These are phyloP conservation scores for Tringa solitaria DNA, from an alignment of 2,113 vertebrate genomes.

Conservation along the genomic window DNA sequence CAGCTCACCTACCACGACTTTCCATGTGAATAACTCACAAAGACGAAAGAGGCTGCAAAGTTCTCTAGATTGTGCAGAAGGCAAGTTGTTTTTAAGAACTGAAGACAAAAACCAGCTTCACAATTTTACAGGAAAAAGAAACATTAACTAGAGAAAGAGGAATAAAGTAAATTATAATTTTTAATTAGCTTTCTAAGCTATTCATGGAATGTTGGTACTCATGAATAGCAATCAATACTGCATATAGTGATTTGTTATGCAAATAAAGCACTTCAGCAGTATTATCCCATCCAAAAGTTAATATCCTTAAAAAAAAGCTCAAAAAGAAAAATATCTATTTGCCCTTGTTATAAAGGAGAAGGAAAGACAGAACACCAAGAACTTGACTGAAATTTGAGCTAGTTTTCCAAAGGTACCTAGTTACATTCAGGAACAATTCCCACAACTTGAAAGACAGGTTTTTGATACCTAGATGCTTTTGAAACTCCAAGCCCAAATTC, in stretches of 20 bases:
- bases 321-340: not conserved
- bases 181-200: slow-evolving; percentile 56
- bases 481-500: not conserved
- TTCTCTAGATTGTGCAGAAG: not conserved
- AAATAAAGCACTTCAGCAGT: slow-evolving; percentile 37
- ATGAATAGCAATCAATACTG: slow-evolving; percentile 22
- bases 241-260: slow-evolving; percentile 32
- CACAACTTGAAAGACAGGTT: not conserved
- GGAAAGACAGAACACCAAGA: not conserved
- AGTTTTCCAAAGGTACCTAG: not conserved
- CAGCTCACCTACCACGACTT: not conserved
- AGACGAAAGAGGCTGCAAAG: not conserved
- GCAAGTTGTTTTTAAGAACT: not conserved
- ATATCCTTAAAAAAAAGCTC: not conserved
- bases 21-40: not conserved
- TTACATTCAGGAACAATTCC: not conserved
- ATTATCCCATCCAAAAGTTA: slow-evolving; percentile 7
- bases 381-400: not conserved
- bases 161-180: slow-evolving; percentile 29
- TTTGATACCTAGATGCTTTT: not conserved
- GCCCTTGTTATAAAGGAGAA: not conserved
- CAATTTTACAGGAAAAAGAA: not conserved
- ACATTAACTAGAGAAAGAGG: not conserved
- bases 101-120: not conserved
- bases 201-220: not conserved